Percentiles rank a stretch among this genome's conserved stretches.
Conservation (phyloP, 2,888 invertebrate species). For the Macaria liturata region DNA sequence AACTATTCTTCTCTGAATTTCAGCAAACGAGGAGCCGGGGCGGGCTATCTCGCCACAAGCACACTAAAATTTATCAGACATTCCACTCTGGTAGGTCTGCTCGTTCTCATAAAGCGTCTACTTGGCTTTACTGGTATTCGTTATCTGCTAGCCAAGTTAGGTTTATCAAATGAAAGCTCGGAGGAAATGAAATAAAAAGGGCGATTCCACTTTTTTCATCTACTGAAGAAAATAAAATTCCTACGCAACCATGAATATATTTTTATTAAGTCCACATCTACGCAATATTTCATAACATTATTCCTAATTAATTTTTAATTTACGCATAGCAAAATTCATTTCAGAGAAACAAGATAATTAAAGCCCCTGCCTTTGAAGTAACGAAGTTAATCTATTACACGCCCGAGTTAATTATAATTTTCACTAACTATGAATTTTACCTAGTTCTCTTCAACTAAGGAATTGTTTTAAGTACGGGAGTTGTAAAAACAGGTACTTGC, state of each 20-base stretch:
- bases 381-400: constrained; percentile 52
- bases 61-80: constrained; percentile 52
- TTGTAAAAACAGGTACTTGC: constrained; percentile 20
- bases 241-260: no score
- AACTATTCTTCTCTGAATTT: constrained; percentile 50
- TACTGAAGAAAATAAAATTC: no score
- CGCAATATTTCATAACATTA: constrained; percentile 21
- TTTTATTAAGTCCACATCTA: background rate
- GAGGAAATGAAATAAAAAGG: background rate
- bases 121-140: constrained; percentile 1
- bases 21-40: constrained; percentile 37
- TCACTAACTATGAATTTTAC: background rate
- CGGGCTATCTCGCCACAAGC: constrained; percentile 44
- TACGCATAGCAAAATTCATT: constrained; percentile 31
- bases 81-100: constrained; percentile 44
- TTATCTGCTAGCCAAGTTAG: constrained; percentile 5
- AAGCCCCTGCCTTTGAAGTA: constrained; percentile 53
- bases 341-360: constrained; percentile 48
- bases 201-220: background rate
- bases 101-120: constrained; percentile 15
- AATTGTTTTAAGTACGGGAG: no score
- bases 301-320: constrained; percentile 27
- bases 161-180: background rate
- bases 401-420: constrained; percentile 37
- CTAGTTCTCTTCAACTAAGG: background rate